A percentile compares a stretch with the other conserved stretches of the same genome.
phyloP scores from a whole-genome alignment of 2,797 vertebrate species.

The Leuciscus waleckii region DNA sequence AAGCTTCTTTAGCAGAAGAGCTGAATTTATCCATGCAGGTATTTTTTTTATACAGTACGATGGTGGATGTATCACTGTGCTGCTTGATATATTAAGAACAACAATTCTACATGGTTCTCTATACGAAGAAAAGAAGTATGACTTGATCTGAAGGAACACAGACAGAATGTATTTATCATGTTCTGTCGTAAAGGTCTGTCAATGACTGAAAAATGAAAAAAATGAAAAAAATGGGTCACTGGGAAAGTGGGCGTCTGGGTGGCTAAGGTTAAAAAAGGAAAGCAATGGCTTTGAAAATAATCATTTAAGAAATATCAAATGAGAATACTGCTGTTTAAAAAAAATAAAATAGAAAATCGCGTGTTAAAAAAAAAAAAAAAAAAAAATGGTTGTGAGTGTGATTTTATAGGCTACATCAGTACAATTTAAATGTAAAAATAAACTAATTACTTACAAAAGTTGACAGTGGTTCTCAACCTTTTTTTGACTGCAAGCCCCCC shows the following conservation, averaged over 20 bases:
- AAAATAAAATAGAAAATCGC: too few species aligned
- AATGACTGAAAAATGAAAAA: not conserved
- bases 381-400: not conserved
- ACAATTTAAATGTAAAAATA: too few species aligned
- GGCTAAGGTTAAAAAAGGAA: not conserved
- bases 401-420: not conserved
- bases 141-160: not conserved
- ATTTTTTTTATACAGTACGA: not conserved
- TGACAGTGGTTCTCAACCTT: not conserved
- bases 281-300: not conserved
- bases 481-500: not conserved
- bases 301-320: too few species aligned
- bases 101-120: not conserved
- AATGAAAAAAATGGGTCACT: not conserved
- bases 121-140: not conserved
- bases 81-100: slow-evolving; percentile 17
- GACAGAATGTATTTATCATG: not conserved
- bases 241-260: not conserved
- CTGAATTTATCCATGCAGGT: slow-evolving; percentile 20
- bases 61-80: not conserved
- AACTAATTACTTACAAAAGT: not conserved
- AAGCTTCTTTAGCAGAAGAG: slow-evolving; percentile 3
- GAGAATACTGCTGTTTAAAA: too few species aligned
- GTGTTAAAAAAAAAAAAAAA: too few species aligned
- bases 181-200: not conserved